Evolutionary conservation across 2,797 vertebrate species (phyloP), one percentile per base, ranked within the genome.

Genomic region (Sebastes itinus): DNA sequence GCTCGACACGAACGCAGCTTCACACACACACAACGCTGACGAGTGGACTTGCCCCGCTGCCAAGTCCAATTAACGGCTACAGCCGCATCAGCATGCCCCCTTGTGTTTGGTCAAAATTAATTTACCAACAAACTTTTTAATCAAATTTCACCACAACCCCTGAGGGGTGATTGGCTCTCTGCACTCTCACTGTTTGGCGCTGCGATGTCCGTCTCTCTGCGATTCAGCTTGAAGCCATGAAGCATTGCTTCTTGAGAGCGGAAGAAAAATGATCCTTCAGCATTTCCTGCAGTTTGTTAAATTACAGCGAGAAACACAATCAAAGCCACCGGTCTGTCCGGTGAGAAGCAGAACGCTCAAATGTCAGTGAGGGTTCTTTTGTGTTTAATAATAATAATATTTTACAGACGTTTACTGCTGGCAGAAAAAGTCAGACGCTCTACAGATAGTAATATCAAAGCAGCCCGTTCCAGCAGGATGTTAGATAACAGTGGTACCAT

Each of bases 91-190:
- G 85, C 89, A 88, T 79, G 81, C 13, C 81, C 87, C 73, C 85
- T 80, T 68, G 82, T 86, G 91, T 91, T 91, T 87, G 88, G 69
- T 87, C 85, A 83, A 86, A 92, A 91, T 91, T 80, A 86, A 94
- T 91, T 92, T 90, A 89, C 85, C 81, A 89, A 86, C 89, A 90
- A 92, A 90, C 85, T 90, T 91, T 92, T 87, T 90, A 92, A 94
- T 94, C 84, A 88, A 84, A 90, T 87, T 87, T 78, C 75, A 70
- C 67, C 52, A 56, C 85, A 32, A 5, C 20, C 62, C 88, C 91
- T n/a, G 65, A 86, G 82, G 85, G 72, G 23, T 33, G 70, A 72
- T 68, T 27, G 64, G 77, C 78, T 76, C 58, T 46, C 11, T 64
- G 69, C 74, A 6, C 73, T 25, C 14, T 52, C 20, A 0, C 61